A percentile compares a stretch with the other conserved stretches of the same genome.
phyloP scores from a whole-genome alignment of 2,797 vertebrate genomes.

The Monodelphis domestica region DNA sequence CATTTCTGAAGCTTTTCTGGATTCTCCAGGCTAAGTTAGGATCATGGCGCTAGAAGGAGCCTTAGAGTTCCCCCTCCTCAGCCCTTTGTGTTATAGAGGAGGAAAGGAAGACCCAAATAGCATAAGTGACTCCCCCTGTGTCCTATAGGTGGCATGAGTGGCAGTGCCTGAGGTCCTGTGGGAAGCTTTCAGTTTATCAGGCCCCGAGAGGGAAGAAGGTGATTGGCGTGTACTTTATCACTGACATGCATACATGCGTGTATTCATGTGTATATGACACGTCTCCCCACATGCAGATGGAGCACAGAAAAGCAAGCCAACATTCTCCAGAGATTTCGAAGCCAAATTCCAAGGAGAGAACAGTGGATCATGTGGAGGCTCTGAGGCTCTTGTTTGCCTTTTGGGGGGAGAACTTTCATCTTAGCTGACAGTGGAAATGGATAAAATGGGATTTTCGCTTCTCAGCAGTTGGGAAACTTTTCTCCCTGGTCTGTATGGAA shows the following conservation, averaged over 20 bases:
- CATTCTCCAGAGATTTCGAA: neutral
- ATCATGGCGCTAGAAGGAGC: neutral
- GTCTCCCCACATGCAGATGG: neutral
- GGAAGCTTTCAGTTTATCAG: neutral
- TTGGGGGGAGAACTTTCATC: neutral
- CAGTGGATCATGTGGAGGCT: neutral
- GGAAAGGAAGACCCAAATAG: neutral
- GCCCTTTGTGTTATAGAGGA: neutral
- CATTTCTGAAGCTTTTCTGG: too few species aligned
- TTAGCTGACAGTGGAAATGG: neutral
- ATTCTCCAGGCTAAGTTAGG: neutral
- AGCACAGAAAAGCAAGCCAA: neutral
- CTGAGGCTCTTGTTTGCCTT: neutral
- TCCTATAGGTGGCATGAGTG: neutral
- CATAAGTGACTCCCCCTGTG: neutral
- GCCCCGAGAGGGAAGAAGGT: neutral
- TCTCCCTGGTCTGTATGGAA: neutral
- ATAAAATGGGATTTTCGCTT: neutral
- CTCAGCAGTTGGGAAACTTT: neutral
- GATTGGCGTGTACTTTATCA: neutral
- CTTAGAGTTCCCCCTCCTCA: neutral
- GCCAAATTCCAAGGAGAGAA: neutral
- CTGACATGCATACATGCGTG: neutral
- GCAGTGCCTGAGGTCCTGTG: neutral
- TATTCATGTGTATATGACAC: neutral